Percentiles rank a stretch among this genome's conserved stretches.
These are phyloP conservation scores for Eupithecia subumbrata DNA, from an alignment of 2,888 invertebrate genomes.

Conservation along the genomic window DNA sequence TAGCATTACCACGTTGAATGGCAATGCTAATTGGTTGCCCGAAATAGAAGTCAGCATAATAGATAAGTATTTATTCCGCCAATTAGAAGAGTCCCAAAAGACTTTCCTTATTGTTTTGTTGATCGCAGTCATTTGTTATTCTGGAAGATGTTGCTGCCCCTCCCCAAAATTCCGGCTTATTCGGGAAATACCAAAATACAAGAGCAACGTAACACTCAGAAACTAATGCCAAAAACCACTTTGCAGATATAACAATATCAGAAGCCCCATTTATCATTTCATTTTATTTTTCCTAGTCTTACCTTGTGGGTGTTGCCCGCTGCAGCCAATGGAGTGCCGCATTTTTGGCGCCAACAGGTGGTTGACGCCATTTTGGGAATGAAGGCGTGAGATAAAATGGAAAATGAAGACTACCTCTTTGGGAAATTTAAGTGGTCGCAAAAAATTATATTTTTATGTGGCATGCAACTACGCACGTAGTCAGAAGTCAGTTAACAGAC, in stretches of 20 bases:
- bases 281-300: slow-evolving; percentile 10
- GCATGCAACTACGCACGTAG: not conserved
- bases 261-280: slow-evolving; percentile 24
- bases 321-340: slow-evolving; percentile 33
- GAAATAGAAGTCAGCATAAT: too few relatives aligned
- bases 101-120: not conserved
- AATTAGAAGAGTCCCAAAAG: not conserved
- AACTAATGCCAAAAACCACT: slow-evolving; percentile 19
- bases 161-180: not conserved
- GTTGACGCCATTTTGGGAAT: slow-evolving; percentile 67
- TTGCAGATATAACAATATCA: slow-evolving; percentile 29
- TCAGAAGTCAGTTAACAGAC: too few relatives aligned
- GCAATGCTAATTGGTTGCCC: too few relatives aligned
- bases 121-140: not conserved
- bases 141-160: not conserved
- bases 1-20: too few relatives aligned
- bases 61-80: not conserved
- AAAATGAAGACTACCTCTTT: not conserved
- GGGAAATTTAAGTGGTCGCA: not conserved
- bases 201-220: slow-evolving; percentile 7
- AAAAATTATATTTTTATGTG: not conserved
- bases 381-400: slow-evolving; percentile 28
- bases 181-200: slow-evolving; percentile 1
- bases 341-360: slow-evolving; percentile 46
- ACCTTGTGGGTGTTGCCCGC: slow-evolving; percentile 31